Base-by-base conservation (phyloP, 2,888 invertebrate genomes). In the Eurois occulta region DNA sequence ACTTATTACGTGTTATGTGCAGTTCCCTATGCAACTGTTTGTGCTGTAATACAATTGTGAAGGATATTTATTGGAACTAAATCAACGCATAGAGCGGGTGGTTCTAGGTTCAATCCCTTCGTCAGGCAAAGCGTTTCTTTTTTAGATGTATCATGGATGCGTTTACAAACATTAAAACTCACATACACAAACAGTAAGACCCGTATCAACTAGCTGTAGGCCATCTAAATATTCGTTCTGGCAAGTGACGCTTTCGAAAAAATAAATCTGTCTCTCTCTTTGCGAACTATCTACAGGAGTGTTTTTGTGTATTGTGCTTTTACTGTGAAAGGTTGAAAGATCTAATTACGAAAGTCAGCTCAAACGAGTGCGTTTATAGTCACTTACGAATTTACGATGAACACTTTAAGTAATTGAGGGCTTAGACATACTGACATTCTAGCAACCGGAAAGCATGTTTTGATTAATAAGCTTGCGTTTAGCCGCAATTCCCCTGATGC, bases 1-100 rank as follows among this genome's bases (percentile, higher is more conserved):
- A 78, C 72, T 81, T 84, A 86, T 28, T 74, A 75, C 35, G 72
- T 79, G 64, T 62, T 71, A 62, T 70, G 52, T 66, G 32, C 64
- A 38, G 16, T 41, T 67, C n/a, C 66, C 52, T 46, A 65, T 65
- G 66, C 72, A 24, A 71, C n/a, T 64, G 21, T 5, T 18, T 70
- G 28, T 58, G 32, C 2, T 28, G 80, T 35, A 24, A 43, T 78
- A 28, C 48, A 28, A 21, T 52, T 64, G 18, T 78, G 24, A 71
- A 64, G 62, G 28, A 43, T 43, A 43, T 78, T 55, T 5, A 75
- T 28, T 6, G 4, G 4, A n/a, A 60, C 28, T 16, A 28, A 43
- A 32, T 32, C 3, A 24, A 62, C 3, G 24, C 24, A 52, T 24
- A 2, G 24, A 11, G 52, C 52, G 24, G 1, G 52, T 24, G 24